Percentiles rank a stretch among this genome's conserved stretches.
phyloP scores from a whole-genome alignment of 2,888 invertebrate genomes.

The Helicoverpa assulta region DNA sequence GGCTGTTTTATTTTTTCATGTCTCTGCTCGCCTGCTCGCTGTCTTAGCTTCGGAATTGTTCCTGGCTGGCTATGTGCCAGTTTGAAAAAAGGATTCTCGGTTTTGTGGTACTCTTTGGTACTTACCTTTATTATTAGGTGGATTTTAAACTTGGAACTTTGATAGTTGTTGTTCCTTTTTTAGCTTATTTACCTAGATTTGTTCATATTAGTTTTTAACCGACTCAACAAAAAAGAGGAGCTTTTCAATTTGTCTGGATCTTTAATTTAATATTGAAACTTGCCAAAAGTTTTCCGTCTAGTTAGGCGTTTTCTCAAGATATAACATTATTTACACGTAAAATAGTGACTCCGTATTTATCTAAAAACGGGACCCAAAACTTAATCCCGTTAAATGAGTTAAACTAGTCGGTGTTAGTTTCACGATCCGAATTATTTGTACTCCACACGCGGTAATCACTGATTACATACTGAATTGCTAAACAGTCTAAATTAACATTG shows the following conservation, averaged over 20 bases:
- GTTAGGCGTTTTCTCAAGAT: too few relatives aligned
- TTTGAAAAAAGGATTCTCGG: conserved; percentile 38
- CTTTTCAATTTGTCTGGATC: too few relatives aligned
- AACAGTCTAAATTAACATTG: background rate
- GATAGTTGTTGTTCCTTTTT: conserved; percentile 4
- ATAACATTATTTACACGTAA: background rate
- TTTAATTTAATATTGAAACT: background rate
- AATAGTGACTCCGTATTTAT: background rate
- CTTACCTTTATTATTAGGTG: conserved; percentile 24
- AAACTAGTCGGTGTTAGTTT: background rate
- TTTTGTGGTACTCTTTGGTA: conserved; percentile 33
- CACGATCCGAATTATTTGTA: background rate
- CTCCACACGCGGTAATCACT: conserved; percentile 4
- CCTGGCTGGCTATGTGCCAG: conserved; percentile 55
- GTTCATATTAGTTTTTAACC: background rate
- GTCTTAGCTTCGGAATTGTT: conserved; percentile 46
- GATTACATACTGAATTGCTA: background rate
- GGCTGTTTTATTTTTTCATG: conserved; percentile 58
- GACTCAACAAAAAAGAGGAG: too few relatives aligned
- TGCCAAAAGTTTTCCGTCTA: background rate
- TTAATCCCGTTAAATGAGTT: background rate
- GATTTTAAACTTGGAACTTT: conserved; percentile 23
- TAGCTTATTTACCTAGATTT: background rate
- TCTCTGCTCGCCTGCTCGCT: conserved; percentile 29
- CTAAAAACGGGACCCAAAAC: background rate